These are phyloP conservation scores for Galerucella calmariensis DNA, from an alignment of 2,888 invertebrate genomes.

Conservation along the genomic window DNA sequence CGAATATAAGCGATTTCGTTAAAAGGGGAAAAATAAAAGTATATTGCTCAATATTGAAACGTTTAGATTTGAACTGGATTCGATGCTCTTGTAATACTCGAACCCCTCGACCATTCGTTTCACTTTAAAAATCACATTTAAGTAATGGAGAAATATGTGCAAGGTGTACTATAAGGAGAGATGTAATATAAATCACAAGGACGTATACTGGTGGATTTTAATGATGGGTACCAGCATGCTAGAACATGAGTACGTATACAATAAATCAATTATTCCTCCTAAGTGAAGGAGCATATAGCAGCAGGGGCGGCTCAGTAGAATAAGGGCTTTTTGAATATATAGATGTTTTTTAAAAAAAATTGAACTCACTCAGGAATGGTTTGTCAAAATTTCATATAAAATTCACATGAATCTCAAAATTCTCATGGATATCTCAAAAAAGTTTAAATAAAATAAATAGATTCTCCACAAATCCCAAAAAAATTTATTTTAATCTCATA, in stretches of 20 bases:
- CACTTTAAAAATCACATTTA: constrained; percentile 27
- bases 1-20: neutral
- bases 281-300: constrained; percentile 45
- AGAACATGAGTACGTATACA: constrained; percentile 46
- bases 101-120: constrained; percentile 20
- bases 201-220: constrained; percentile 44
- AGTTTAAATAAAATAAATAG: no score
- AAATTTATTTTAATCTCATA: no score
- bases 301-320: constrained; percentile 9
- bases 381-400: no score
- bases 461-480: no score
- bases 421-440: no score
- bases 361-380: no score
- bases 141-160: constrained; percentile 36
- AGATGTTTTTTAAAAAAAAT: neutral
- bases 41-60: neutral
- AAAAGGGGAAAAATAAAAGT: no score
- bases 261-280: constrained; percentile 52
- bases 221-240: constrained; percentile 53
- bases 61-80: neutral
- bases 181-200: constrained; percentile 35
- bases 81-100: neutral
- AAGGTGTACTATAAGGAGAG: constrained; percentile 33
- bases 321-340: neutral
- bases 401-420: no score